Base-by-base conservation (phyloP, 1,140 invertebrate genomes). In the Chymomyza costata region DNA sequence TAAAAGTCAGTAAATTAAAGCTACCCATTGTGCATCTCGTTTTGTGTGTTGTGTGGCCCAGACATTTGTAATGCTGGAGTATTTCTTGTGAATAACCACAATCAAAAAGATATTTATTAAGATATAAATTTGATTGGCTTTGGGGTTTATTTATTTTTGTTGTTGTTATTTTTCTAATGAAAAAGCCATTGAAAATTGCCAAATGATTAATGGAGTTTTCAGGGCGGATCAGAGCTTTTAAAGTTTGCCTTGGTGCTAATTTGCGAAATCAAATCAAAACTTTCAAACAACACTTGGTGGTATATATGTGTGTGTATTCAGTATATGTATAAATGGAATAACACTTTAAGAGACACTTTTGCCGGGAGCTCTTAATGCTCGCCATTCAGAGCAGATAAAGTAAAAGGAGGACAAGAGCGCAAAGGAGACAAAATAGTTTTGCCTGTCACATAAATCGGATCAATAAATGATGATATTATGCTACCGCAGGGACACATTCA, bases 391-490 rank as follows among this genome's bases (percentile, higher is more conserved):
- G 50, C 50, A 59, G 71, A 70, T 70, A 70, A 73, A 73, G 63
- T 56, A 25, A 55, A 57, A 25, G 3, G 21, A n/a, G 35, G 11
- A 5, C 11, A 38, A 14, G 35, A 2, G 8, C 11, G 6, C 8
- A 25, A 25, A n/a, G 56, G 71, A 62, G 58, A 59, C 11, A 35
- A 61, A 45, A 74, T 81, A 80, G 74, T 80, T 81, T 71, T 62
- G 74, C 65, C 68, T 73, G 76, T 80, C 74, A 80, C 74, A 82
- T 80, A 80, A 80, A 82, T 80, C 74, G 74, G 74, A 81, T 81
- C 74, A 80, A 80, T 80, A 80, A 80, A 81, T 80, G 74, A 81
- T 80, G 74, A 80, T 80, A 81, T 80, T 80, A 80, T 80, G 68
- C 74, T 60, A 81, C 74, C 74, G 61, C 74, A 80, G 74, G 74